Evolutionary conservation across 1,140 invertebrate genomes (phyloP), one percentile per base, ranked within the genome.

Genomic region (Microvelia longipes): DNA sequence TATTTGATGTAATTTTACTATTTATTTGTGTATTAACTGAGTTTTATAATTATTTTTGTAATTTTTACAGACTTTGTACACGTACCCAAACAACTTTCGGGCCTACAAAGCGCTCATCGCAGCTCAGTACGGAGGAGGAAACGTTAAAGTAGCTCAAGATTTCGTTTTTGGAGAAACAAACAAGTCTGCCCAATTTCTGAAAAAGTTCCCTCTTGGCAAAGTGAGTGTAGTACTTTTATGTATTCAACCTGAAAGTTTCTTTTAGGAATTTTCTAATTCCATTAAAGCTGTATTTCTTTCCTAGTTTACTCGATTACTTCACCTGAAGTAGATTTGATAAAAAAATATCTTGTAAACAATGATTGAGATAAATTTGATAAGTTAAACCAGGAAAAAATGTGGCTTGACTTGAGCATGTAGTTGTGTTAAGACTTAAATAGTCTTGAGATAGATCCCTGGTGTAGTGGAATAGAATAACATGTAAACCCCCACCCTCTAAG

Each of bases 101-200:
- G 92, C 90, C 73, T 90, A 88, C 78, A 98, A 98, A 83, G 91
- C 88, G 76, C 86, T 97, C 76, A 93, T 98, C 78, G 95, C 96
- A 75, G 94, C 95, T 78, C 85, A 96, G 80, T 98, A 92, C 83
- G 94, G 94, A 73, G 93, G 93, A 74, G 87, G 87, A 71, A 86
- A 93, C 76, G 83, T 98, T 73, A 91, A 91, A 83, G 83, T 96
- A 67, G 87, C 88, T 70, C 84, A 87, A 68, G 86, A 88, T 77
- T 98, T 98, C 78, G 88, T 92, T 70, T 94, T 96, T 78, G 95
- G 95, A 50, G 91, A 94, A 79, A 95, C 93, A 62, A 98, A 98
- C 81, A 94, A 93, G 78, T 84, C 86, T 63, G 84, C 87, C 50
- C 87, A 81, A 29, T 98, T 97, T 81, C 81, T 95, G 50, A 89